Conservation (phyloP, 2,113 vertebrate genomes). For the Pontoporia blainvillei region DNA sequence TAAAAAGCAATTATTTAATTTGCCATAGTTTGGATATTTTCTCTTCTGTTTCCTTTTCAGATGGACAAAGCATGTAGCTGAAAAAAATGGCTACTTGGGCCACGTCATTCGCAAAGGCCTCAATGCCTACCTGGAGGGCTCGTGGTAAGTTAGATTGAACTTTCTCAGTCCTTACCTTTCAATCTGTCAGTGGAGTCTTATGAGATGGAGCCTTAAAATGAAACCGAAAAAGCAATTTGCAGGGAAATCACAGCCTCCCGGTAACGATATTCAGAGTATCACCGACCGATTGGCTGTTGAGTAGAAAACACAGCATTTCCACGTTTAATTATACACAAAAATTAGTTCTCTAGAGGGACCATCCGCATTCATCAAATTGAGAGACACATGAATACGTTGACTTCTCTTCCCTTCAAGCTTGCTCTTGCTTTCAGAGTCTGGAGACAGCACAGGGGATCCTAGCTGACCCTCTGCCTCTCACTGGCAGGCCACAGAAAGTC, state of each 20-base stretch:
- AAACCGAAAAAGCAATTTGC: conserved; percentile 34
- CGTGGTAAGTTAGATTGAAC: conserved; percentile 79
- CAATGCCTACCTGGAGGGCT: conserved; percentile 88
- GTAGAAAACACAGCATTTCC: conserved; percentile 68
- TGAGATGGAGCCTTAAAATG: conserved; percentile 13
- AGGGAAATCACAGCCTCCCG: conserved; percentile 41
- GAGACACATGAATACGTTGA: background rate
- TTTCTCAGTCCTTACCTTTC: background rate
- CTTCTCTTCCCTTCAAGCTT: background rate
- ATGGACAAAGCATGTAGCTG: conserved; percentile 89
- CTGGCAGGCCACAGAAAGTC: background rate
- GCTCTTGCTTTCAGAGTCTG: background rate
- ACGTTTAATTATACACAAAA: conserved; percentile 70
- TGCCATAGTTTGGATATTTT: conserved; percentile 6
- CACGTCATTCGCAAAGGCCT: conserved; percentile 90
- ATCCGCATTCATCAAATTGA: conserved; percentile 53
- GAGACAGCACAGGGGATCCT: background rate
- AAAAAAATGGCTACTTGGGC: conserved; percentile 92
- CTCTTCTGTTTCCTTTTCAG: conserved; percentile 77
- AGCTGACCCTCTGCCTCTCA: background rate
- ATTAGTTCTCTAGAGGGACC: conserved; percentile 19
- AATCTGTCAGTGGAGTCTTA: background rate
- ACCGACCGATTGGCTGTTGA: conserved; percentile 64
- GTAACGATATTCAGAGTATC: conserved; percentile 55
- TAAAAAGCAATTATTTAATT: conserved; percentile 56